Evolutionary conservation across 2,888 invertebrate species (phyloP), one percentile per base, ranked within the genome.

Genomic region (Heliconius charithonia): DNA sequence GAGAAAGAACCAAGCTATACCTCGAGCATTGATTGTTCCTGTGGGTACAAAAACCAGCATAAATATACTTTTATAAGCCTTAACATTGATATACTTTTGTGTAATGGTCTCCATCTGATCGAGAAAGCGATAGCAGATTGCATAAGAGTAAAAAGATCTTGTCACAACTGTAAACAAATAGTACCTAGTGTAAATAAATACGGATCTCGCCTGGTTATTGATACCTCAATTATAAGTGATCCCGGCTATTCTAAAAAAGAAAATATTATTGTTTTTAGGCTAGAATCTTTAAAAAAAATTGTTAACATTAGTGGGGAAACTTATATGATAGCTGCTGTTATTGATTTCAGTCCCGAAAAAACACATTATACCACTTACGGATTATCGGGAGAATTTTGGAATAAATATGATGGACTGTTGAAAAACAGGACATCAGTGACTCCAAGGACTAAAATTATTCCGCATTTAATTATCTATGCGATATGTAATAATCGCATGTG

Each of bases 51-150:
- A 32, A 72, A 59, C 29, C 27, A 22, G 32, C 25, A 59, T 7
- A 29, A 72, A 29, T 72, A 72, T 56, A 59, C 56, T 13, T 72
- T 56, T n/a, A 3, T 59, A 59, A 72, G n/a, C 32, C 0, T 59
- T 22, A 59, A 32, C 12, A n/a, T 72, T 19, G n/a, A 22, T n/a
- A n/a, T 59, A 25, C 51, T 72, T 59, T 29, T 72, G 19, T 22
- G 56, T 29, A 32, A 27, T 0, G 29, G 72, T 22, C 22, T 72
- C 29, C 13, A 72, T 29, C 9, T 29, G 19, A 72, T 72, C 19
- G 27, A 72, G 16, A 27, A 32, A 72, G 71, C 71, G 7, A 72
- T 72, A 27, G 32, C 56, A 16, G 72, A 72, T 32, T 72, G 59
- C n/a, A 59, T 29, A 10, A 7, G 19, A 22, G 9, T 70, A 6